Conservation (phyloP, 2,888 invertebrate species). For the Chesias legatella region DNA sequence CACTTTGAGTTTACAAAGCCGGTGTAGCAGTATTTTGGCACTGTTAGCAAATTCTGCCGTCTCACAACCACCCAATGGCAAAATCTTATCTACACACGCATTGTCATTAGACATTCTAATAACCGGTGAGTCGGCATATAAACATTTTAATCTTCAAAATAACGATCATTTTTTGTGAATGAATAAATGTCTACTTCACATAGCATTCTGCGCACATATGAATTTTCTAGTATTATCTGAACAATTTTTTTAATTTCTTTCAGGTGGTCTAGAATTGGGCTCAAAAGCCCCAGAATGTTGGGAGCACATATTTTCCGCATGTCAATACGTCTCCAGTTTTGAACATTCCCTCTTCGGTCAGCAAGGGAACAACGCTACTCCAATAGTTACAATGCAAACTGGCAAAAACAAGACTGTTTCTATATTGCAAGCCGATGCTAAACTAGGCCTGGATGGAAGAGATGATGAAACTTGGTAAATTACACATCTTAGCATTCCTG, state of each 20-base stretch:
- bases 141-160: no score
- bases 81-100: constrained; percentile 93
- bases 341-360: constrained; percentile 95
- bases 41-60: constrained; percentile 94
- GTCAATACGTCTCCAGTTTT: constrained; percentile 94
- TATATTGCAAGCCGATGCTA: constrained; percentile 80
- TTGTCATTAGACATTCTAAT: constrained; percentile 95
- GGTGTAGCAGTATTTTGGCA: constrained; percentile 94
- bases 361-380: constrained; percentile 84
- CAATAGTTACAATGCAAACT: constrained; percentile 84
- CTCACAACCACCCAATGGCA: constrained; percentile 86
- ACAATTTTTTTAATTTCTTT: constrained; percentile 4
- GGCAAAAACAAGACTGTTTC: constrained; percentile 82
- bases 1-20: constrained; percentile 90
- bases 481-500: neutral
- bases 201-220: no score
- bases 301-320: constrained; percentile 97
- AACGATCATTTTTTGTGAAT: no score
- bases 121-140: constrained; percentile 78
- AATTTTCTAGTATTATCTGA: no score
- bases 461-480: constrained; percentile 89
- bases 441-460: constrained; percentile 70
- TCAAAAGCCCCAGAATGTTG: constrained; percentile 96
- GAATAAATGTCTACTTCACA: neutral
- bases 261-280: constrained; percentile 92